These are phyloP conservation scores for Intellagama lesueurii DNA, from an alignment of 2,797 vertebrate genomes.

Conservation along the genomic window DNA sequence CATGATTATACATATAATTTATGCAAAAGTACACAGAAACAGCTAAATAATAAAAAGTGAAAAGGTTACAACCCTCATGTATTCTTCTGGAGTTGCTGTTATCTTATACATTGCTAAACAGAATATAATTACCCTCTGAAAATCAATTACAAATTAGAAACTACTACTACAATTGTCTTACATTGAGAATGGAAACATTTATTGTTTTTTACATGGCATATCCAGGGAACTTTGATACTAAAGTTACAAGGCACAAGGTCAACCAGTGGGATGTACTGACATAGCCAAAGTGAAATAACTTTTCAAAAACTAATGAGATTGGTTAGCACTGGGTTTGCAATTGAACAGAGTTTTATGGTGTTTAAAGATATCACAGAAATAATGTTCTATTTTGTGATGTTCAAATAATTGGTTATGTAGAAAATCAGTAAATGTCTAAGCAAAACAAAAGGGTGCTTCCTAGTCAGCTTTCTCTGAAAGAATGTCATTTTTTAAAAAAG, in stretches of 20 bases:
- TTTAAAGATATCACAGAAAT: constrained; percentile 69
- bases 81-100: not conserved
- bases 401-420: constrained; percentile 79
- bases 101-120: not conserved
- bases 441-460: constrained; percentile 72
- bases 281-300: too few species aligned
- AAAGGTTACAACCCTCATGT: not conserved
- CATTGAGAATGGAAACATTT: too few species aligned
- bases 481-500: constrained; percentile 61
- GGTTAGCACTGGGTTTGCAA: too few species aligned
- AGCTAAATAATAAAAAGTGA: not conserved
- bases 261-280: too few species aligned
- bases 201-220: too few species aligned
- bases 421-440: constrained; percentile 61
- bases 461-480: constrained; percentile 69
- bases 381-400: constrained; percentile 76
- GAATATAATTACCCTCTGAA: not conserved
- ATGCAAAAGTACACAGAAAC: not conserved
- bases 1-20: not conserved
- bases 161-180: not conserved
- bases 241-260: too few species aligned
- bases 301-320: too few species aligned
- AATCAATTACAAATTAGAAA: not conserved
- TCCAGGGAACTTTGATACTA: too few species aligned
- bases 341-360: too few species aligned